Conservation (phyloP, 2,113 vertebrate genomes). For the Bubo scandiacus region DNA sequence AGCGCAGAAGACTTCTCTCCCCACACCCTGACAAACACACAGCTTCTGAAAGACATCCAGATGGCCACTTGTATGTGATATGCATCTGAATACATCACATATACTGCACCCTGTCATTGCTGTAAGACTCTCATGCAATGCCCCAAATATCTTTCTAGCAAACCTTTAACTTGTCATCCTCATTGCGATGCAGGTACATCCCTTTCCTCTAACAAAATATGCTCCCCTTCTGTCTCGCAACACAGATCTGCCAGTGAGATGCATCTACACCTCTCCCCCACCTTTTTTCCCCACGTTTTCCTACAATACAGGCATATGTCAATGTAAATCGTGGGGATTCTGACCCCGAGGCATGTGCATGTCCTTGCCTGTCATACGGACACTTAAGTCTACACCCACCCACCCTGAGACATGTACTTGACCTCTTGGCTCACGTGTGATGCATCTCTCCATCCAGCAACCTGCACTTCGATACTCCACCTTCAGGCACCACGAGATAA, state of each 20-base stretch:
- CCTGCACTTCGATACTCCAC: neutral
- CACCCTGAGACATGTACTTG: neutral
- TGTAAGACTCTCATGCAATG: neutral
- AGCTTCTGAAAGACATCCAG: neutral
- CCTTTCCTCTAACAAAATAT: neutral
- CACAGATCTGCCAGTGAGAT: neutral
- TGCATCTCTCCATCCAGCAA: neutral
- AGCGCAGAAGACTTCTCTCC: neutral
- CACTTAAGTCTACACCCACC: neutral
- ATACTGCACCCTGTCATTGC: neutral
- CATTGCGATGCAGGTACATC: neutral
- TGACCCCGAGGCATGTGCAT: neutral
- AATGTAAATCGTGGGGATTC: neutral
- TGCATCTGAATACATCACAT: neutral
- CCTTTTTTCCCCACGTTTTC: neutral
- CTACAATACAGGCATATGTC: neutral
- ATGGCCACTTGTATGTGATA: neutral
- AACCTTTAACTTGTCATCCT: neutral
- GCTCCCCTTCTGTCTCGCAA: conserved; percentile 3
- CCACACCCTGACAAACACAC: neutral
- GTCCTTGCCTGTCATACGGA: neutral
- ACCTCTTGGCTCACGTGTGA: neutral
- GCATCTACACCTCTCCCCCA: neutral
- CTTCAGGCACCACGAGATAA: neutral
- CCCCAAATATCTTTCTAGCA: conserved; percentile 18